A percentile compares a stretch with the other conserved stretches of the same genome.
Evolutionary conservation across 2,797 vertebrate species (phyloP).

Genomic region (Myotis findleyi): DNA sequence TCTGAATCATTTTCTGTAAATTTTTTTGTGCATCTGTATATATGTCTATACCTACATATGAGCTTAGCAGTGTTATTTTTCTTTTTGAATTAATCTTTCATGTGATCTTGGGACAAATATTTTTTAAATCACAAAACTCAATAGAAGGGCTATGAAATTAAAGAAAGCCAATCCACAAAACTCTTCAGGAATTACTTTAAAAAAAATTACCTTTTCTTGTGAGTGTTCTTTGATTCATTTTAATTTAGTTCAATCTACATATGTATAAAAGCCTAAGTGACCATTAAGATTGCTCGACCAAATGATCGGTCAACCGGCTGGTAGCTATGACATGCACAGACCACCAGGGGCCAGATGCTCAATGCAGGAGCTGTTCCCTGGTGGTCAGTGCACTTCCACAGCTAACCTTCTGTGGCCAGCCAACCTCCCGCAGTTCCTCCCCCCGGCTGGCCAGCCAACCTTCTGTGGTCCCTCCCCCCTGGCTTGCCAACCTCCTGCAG

Average conservation of each 20-base stretch:
- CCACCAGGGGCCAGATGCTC: too few species aligned
- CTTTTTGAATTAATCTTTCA: neutral
- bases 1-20: conserved; percentile 24
- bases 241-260: neutral
- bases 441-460: too few species aligned
- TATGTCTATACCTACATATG: neutral
- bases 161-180: neutral
- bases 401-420: too few species aligned
- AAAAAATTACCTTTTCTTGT: conserved; percentile 38
- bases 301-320: accelerated
- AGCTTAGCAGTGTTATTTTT: neutral
- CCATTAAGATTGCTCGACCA: too few species aligned
- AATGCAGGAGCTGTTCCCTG: too few species aligned
- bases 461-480: too few species aligned
- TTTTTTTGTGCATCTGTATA: neutral
- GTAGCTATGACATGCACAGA: too few species aligned
- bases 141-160: neutral
- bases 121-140: conserved; percentile 40
- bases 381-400: too few species aligned
- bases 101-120: neutral
- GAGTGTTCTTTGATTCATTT: conserved; percentile 19
- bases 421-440: too few species aligned
- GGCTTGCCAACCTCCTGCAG: too few species aligned
- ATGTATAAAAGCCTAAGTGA: too few species aligned
- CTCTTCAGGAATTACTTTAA: neutral